These are phyloP conservation scores for Geodia barretti DNA, from an alignment of 37 sponge, comb jelly and placozoan genomes.

Conservation along the genomic window DNA sequence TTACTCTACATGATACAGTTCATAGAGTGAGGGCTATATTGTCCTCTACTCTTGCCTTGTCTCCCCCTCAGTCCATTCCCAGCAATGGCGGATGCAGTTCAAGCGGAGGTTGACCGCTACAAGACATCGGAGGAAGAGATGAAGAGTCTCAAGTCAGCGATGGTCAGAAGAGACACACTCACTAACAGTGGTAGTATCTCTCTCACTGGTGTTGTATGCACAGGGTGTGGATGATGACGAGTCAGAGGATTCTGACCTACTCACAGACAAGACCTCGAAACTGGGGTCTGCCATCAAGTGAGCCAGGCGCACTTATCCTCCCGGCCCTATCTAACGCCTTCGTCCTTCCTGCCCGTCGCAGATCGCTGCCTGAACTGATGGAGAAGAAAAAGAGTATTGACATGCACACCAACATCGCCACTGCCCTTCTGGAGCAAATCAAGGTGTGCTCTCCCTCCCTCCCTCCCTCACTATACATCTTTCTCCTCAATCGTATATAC, in stretches of 20 bases:
- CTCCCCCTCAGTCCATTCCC: constrained; percentile 84
- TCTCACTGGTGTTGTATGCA: neutral
- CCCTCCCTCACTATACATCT: neutral
- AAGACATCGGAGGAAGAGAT: constrained; percentile 89
- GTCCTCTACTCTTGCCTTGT: neutral
- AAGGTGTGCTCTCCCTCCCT: constrained; percentile 55
- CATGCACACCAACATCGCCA: constrained; percentile 98
- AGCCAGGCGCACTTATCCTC: constrained; percentile 27
- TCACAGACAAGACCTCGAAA: constrained; percentile 82
- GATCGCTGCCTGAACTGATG: constrained; percentile 93
- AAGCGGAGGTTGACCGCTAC: constrained; percentile 85
- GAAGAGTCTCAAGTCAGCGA: constrained; percentile 80
- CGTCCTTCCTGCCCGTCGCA: constrained; percentile 13
- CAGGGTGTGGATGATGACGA: constrained; percentile 40
- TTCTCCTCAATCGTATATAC: no score
- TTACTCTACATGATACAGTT: neutral
- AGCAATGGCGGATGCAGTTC: constrained; percentile 95
- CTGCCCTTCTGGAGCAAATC: constrained; percentile 89
- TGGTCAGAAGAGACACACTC: neutral
- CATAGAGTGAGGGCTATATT: neutral
- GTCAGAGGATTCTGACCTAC: constrained; percentile 60
- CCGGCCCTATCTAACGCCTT: neutral
- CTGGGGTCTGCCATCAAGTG: constrained; percentile 87
- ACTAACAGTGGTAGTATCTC: neutral
- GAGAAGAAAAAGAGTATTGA: constrained; percentile 96